These are phyloP conservation scores for Xerus rutilus DNA, from an alignment of 2,797 vertebrate species.

Conservation along the genomic window DNA sequence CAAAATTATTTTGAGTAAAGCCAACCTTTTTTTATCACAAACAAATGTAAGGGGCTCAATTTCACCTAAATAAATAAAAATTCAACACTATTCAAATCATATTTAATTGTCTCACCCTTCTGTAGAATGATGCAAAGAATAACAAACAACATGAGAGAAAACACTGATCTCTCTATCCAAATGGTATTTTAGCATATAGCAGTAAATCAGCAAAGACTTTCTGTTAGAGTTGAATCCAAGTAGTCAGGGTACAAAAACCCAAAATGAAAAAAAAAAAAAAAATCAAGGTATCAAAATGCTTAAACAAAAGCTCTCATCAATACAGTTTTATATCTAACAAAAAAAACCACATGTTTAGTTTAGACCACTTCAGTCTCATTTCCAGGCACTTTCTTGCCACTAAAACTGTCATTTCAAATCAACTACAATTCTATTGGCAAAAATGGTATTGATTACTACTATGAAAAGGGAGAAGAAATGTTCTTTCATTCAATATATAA, in stretches of 20 bases:
- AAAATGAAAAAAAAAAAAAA: conserved; percentile 25
- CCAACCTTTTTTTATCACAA: neutral
- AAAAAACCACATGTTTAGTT: neutral
- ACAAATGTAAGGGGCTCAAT: neutral
- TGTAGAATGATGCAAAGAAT: neutral
- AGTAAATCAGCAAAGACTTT: neutral
- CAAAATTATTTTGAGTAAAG: neutral
- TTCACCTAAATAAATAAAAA: neutral
- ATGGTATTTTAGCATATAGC: neutral
- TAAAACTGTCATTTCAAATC: neutral
- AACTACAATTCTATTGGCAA: neutral
- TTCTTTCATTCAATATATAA: neutral
- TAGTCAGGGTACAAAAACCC: neutral
- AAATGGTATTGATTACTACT: neutral
- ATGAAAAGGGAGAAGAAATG: neutral
- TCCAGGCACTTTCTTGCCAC: neutral
- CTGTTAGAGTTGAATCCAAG: neutral
- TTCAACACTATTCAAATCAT: neutral
- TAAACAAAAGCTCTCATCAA: conserved; percentile 12
- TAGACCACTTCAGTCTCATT: neutral
- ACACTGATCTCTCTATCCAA: neutral
- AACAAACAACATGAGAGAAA: neutral
- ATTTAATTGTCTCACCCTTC: neutral
- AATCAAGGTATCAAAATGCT: neutral
- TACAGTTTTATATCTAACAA: neutral